These are phyloP conservation scores for Odontamblyopus rebecca DNA, from an alignment of 2,797 vertebrate genomes.

Conservation along the genomic window DNA sequence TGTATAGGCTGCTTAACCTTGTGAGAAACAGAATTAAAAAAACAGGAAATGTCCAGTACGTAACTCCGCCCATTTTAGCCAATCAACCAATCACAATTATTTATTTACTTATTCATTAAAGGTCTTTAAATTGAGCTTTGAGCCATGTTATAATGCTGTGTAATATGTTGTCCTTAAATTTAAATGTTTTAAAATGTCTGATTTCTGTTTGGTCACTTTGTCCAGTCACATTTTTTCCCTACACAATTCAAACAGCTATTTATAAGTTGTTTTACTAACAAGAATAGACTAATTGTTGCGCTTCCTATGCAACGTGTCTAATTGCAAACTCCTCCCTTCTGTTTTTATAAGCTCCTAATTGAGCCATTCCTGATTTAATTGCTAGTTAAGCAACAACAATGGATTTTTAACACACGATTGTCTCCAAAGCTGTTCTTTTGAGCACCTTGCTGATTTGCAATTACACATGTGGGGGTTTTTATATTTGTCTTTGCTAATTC, in stretches of 20 bases:
- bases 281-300: not conserved
- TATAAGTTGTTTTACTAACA: not conserved
- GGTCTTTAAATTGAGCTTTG: too few relatives aligned
- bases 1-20: too few relatives aligned
- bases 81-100: too few relatives aligned
- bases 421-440: not conserved
- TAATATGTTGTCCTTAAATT: too few relatives aligned
- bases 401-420: not conserved
- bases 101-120: too few relatives aligned
- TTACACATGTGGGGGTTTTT: not conserved
- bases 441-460: not conserved
- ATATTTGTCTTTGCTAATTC: not conserved
- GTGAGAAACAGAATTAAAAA: too few relatives aligned
- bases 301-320: not conserved
- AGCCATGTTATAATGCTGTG: too few relatives aligned
- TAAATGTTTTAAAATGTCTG: too few relatives aligned
- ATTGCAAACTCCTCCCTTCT: not conserved
- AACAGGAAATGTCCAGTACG: too few relatives aligned
- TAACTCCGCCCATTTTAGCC: too few relatives aligned
- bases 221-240: too few relatives aligned
- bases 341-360: not conserved
- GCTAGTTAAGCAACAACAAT: not conserved
- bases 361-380: not conserved
- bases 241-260: not conserved
- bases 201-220: too few relatives aligned